Evolutionary conservation across 2,888 invertebrate genomes (phyloP).

Genomic region (Drosophila neoperkinsi): DNA sequence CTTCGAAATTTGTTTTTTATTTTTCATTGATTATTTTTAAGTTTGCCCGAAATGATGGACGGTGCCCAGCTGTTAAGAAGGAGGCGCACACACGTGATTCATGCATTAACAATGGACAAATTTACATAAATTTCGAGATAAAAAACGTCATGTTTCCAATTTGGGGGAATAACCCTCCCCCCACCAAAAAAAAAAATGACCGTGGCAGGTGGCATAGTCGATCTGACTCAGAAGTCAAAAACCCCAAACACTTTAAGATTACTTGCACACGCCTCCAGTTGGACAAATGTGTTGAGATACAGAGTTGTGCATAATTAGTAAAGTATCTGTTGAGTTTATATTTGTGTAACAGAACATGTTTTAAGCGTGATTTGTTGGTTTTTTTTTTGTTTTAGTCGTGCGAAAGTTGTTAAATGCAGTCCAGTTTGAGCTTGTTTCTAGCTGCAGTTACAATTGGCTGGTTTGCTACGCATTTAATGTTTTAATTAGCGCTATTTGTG

Average conservation of each 20-base stretch:
- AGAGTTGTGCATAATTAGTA: conserved; percentile 41
- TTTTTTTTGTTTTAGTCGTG: conserved; percentile 5
- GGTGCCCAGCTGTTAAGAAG: conserved; percentile 33
- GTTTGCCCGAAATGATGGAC: conserved; percentile 21
- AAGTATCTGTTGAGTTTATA: conserved; percentile 8
- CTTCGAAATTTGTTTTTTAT: conserved; percentile 4
- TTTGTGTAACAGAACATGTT: conserved; percentile 41
- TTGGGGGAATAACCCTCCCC: conserved; percentile 27
- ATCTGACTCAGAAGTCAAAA: conserved; percentile 29
- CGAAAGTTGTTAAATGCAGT: conserved; percentile 49
- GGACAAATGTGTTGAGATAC: conserved; percentile 33
- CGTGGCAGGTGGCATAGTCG: conserved; percentile 25
- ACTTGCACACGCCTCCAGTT: not conserved
- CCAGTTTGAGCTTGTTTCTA: conserved; percentile 52
- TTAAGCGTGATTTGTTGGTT: not conserved
- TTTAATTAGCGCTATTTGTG: conserved; percentile 70
- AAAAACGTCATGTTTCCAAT: conserved; percentile 42
- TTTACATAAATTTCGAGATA: conserved; percentile 45
- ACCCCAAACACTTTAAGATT: not conserved
- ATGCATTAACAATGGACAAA: conserved; percentile 36
- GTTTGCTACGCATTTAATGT: conserved; percentile 69
- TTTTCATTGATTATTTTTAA: conserved; percentile 46
- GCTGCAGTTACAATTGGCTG: conserved; percentile 31
- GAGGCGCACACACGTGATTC: conserved; percentile 37
- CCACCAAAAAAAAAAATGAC: not conserved